Conservation (phyloP, 1,140 invertebrate genomes). For the Parasteatoda tepidariorum region DNA sequence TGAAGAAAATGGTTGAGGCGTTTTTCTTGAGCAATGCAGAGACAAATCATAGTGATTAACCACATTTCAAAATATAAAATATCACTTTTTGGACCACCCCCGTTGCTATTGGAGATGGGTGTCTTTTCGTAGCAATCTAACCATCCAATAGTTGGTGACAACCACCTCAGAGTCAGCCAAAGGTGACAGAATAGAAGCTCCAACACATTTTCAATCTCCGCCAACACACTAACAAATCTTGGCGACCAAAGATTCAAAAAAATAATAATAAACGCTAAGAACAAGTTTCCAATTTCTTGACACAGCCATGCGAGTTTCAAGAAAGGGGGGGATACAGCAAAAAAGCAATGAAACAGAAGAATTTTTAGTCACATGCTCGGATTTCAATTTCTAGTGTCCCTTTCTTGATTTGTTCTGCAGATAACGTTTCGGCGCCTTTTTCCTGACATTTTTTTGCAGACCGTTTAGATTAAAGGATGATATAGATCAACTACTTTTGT, state of each 20-base stretch:
- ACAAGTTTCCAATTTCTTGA: conserved; percentile 46
- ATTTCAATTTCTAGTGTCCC: conserved; percentile 43
- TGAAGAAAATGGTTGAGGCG: too few species aligned
- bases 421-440: conserved; percentile 50
- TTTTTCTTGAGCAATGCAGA: too few species aligned
- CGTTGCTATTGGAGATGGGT: too few species aligned
- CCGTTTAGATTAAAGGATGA: conserved; percentile 36
- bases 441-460: background rate
- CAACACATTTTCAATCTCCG: background rate
- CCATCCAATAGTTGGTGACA: background rate
- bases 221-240: conserved; percentile 2
- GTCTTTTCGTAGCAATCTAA: too few species aligned
- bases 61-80: too few species aligned
- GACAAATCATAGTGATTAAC: too few species aligned
- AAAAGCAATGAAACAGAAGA: conserved; percentile 9
- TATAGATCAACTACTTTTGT: conserved; percentile 21
- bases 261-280: background rate
- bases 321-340: background rate
- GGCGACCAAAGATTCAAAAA: background rate
- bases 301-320: background rate
- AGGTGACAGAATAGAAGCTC: background rate
- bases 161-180: background rate
- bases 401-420: conserved; percentile 14
- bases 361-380: conserved; percentile 9
- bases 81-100: too few species aligned